Evolutionary conservation across 2,797 vertebrate genomes (phyloP).

Genomic region (Coranthus polyacanthus): DNA sequence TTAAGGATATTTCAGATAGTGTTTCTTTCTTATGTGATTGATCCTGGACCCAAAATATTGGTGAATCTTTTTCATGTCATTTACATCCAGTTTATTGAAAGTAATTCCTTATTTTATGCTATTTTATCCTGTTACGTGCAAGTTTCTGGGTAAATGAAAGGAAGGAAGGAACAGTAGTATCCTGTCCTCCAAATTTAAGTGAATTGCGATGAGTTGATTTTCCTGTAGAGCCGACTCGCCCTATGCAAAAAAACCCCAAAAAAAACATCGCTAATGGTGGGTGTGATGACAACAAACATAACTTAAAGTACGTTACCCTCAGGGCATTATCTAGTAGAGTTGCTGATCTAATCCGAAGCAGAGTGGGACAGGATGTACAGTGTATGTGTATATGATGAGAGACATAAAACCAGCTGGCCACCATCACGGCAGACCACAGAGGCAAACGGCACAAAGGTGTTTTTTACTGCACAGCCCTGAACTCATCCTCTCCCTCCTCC

Average conservation of each 20-base stretch:
- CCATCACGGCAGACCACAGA: constrained; percentile 29
- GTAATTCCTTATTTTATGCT: not conserved
- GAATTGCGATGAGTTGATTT: too few relatives aligned
- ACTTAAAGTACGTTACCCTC: not conserved
- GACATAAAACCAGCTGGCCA: constrained; percentile 48
- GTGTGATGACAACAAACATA: not conserved
- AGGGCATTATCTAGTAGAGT: not conserved
- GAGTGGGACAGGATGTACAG: constrained; percentile 31
- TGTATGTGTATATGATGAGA: constrained; percentile 16
- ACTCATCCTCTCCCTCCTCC: constrained; percentile 27
- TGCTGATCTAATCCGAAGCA: constrained; percentile 26
- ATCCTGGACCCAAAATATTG: too few relatives aligned
- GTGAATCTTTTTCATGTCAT: not conserved
- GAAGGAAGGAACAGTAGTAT: not conserved
- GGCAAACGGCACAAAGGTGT: constrained; percentile 8
- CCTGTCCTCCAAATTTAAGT: not conserved
- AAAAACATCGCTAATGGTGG: too few relatives aligned
- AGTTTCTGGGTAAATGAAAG: not conserved
- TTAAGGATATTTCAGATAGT: too few relatives aligned
- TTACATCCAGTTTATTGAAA: not conserved
- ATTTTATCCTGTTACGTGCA: too few relatives aligned
- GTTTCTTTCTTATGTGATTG: not conserved
- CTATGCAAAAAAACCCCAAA: too few relatives aligned
- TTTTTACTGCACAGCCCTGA: constrained; percentile 24
- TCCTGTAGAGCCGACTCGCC: too few relatives aligned